Base-by-base conservation (phyloP, 2,797 vertebrate genomes). In the Notolabrus celidotus region DNA sequence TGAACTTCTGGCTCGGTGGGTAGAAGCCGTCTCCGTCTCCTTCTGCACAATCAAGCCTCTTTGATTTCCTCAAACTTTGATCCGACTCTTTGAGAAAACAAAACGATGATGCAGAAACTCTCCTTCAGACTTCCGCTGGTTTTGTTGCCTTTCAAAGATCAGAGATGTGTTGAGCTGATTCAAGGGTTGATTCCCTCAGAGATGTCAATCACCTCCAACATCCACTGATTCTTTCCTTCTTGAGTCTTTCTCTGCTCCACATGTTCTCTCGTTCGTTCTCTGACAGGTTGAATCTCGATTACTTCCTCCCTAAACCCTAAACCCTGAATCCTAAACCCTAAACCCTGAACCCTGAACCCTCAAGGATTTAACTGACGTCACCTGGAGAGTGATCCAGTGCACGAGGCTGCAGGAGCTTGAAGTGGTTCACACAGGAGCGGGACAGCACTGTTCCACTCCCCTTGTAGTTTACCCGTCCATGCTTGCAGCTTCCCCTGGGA, bases 1-100 rank as follows among this genome's bases (percentile, higher is more conserved):
- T 67, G 95, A 96, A 79, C 90, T 97, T 72, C 93, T 99, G 89
- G 90, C 95, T 94, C 95, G 97, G 97, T 99, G 95, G 95, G 97
- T 97, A 80, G 39, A 77, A 65, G 22, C 3, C 22, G 33, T 15
- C 45, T 17, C 15, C 3, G 49, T 59, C 46, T 17, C 15, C 3
- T 49, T 59, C 46, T 25, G 2, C 3, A 1, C 52, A 9, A 69
- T 69, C 67, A 36, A 19, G 41, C 23, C 4, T 3, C 25, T 38
- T 25, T n/a, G 15, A 9, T 58, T 51, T 42, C 22, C n/a, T 17
- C 10, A 5, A 3, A 4, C 39, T 7, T 10, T 49, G 15, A 67
- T 74, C 29, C 31, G 7, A 7, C 31, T 31, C 29, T 15, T 51
- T 19, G 19, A 43, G 1, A 1, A 19, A 1, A 51, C 1, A 19